Conservation (phyloP, 2,888 invertebrate species). For the Sminthurinus aureus region DNA sequence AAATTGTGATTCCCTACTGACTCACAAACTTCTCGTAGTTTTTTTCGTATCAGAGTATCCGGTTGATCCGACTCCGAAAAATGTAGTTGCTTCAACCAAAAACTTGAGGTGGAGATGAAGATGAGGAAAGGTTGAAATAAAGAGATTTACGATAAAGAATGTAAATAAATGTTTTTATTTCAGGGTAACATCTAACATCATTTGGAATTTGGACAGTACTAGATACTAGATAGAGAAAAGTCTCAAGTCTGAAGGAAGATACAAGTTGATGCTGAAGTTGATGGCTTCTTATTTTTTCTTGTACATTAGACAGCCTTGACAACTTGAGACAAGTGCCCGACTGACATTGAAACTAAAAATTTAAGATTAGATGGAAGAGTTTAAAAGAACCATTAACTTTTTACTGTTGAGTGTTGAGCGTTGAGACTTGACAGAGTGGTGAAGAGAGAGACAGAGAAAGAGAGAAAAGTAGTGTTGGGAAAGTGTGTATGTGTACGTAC, state of each 20-base stretch:
- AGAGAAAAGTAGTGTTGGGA: neutral
- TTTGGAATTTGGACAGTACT: too few species aligned
- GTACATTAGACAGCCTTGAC: neutral
- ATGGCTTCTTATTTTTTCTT: neutral
- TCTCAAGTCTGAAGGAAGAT: neutral
- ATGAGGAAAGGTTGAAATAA: too few species aligned
- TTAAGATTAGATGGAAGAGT: neutral
- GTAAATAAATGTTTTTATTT: too few species aligned
- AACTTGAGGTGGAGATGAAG: too few species aligned
- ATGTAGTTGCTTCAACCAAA: too few species aligned
- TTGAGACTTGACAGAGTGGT: neutral
- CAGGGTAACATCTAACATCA: too few species aligned
- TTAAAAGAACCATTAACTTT: neutral
- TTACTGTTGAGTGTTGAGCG: neutral
- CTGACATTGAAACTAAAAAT: constrained; percentile 12
- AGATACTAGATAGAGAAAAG: too few species aligned
- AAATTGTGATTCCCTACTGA: neutral
- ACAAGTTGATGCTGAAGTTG: neutral
- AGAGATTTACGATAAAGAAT: too few species aligned
- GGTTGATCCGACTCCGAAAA: neutral
- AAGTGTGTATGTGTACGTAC: neutral
- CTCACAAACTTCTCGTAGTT: neutral
- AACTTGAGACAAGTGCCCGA: neutral
- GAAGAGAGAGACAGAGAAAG: constrained; percentile 22
- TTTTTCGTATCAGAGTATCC: neutral